Evolutionary conservation across 2,113 vertebrate genomes (phyloP).

Genomic region (Murina feae): DNA sequence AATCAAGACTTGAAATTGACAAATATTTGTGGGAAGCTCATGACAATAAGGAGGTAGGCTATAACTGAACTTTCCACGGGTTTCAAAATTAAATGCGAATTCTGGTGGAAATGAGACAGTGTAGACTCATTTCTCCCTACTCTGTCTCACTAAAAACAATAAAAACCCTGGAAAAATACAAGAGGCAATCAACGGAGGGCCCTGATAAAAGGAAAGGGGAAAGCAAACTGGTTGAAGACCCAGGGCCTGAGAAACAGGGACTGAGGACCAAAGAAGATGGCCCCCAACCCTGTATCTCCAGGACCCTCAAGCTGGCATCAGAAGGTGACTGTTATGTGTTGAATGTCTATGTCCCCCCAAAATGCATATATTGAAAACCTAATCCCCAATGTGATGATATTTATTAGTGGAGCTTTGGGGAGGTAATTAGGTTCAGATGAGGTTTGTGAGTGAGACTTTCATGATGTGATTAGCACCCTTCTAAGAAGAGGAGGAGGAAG

Average conservation of each 20-base stretch:
- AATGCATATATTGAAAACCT: background rate
- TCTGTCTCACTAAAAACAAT: background rate
- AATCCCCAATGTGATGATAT: background rate
- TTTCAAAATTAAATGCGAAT: background rate
- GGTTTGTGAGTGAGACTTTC: background rate
- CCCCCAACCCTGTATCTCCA: background rate
- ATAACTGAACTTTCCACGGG: background rate
- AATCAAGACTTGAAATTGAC: background rate
- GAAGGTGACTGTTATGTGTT: background rate
- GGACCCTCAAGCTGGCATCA: background rate
- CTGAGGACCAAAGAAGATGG: background rate
- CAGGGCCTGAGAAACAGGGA: background rate
- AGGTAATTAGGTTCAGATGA: background rate
- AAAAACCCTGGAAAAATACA: background rate
- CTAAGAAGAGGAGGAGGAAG: background rate
- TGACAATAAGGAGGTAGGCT: background rate
- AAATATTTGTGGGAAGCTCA: background rate
- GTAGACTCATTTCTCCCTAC: background rate
- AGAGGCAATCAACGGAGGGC: background rate
- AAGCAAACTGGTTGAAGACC: background rate
- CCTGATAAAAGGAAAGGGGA: background rate
- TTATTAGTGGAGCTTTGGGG: background rate
- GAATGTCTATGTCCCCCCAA: background rate
- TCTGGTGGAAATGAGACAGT: background rate
- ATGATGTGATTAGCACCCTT: background rate